These are phyloP conservation scores for Zenarchopterus dispar DNA, from an alignment of 2,797 vertebrate genomes.

Conservation along the genomic window DNA sequence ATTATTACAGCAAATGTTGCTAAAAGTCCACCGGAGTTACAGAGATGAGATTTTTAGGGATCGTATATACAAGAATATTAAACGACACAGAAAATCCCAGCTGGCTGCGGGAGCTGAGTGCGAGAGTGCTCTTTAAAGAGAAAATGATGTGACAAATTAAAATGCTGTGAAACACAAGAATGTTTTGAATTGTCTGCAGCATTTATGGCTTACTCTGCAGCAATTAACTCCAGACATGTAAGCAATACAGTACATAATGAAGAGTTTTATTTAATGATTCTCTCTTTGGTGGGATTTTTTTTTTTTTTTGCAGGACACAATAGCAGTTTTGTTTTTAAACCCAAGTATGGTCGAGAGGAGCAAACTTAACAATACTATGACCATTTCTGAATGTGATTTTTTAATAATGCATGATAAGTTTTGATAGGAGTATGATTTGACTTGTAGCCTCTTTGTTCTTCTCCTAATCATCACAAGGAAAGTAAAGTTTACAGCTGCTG, in stretches of 20 bases:
- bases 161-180: neutral
- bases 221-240: conserved; percentile 4
- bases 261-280: conserved; percentile 23
- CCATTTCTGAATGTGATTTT: conserved; percentile 2
- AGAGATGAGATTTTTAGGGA: neutral
- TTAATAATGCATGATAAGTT: conserved; percentile 10
- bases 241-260: conserved; percentile 26
- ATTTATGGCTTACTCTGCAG: conserved; percentile 28
- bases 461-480: conserved; percentile 28
- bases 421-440: neutral
- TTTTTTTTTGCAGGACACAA: conserved; percentile 4
- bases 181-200: conserved; percentile 18
- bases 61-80: too few relatives aligned
- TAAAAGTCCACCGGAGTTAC: conserved; percentile 11
- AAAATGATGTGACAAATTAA: neutral
- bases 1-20: conserved; percentile 4
- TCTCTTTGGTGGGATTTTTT: conserved; percentile 46
- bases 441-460: conserved; percentile 1
- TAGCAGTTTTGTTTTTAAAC: neutral
- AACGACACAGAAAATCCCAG: conserved; percentile 3
- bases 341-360: conserved; percentile 1
- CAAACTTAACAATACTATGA: neutral
- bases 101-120: neutral
- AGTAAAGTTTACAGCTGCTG: conserved; percentile 21
- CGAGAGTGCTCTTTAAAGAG: neutral